Percentiles rank a stretch among this genome's conserved stretches.
These are phyloP conservation scores for Yponomeuta plumbellus DNA, from an alignment of 2,888 invertebrate genomes.

Conservation along the genomic window DNA sequence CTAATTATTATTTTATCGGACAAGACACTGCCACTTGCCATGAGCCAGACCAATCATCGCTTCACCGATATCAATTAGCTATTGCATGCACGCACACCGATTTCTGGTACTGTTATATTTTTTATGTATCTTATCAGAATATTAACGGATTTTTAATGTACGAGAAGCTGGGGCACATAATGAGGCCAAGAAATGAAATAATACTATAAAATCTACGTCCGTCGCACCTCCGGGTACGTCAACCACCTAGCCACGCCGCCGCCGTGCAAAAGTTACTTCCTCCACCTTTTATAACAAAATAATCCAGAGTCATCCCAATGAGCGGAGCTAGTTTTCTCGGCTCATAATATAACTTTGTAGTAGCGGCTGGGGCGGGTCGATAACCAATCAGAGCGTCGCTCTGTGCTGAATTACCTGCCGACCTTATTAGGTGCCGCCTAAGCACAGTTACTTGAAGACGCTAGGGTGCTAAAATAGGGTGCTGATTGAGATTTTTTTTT, in stretches of 20 bases:
- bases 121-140: too few species aligned
- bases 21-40: too few species aligned
- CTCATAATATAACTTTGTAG: conserved; percentile 3
- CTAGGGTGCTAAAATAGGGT: not conserved
- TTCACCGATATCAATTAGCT: too few species aligned
- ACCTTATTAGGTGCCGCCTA: conserved; percentile 57
- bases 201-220: too few species aligned
- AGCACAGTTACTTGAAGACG: conserved; percentile 37
- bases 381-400: conserved; percentile 58
- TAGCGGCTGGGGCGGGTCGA: conserved; percentile 41
- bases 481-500: not conserved
- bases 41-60: too few species aligned
- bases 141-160: too few species aligned
- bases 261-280: not conserved
- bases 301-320: not conserved
- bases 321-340: not conserved
- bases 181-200: too few species aligned
- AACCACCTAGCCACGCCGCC: not conserved
- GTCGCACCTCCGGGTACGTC: not conserved
- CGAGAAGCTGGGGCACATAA: too few species aligned
- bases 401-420: conserved; percentile 50
- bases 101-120: too few species aligned
- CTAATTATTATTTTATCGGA: too few species aligned
- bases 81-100: too few species aligned
- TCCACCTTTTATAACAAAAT: not conserved